phyloP scores from a whole-genome alignment of 2,797 vertebrate species.

The Tauraco hartlaubi region DNA sequence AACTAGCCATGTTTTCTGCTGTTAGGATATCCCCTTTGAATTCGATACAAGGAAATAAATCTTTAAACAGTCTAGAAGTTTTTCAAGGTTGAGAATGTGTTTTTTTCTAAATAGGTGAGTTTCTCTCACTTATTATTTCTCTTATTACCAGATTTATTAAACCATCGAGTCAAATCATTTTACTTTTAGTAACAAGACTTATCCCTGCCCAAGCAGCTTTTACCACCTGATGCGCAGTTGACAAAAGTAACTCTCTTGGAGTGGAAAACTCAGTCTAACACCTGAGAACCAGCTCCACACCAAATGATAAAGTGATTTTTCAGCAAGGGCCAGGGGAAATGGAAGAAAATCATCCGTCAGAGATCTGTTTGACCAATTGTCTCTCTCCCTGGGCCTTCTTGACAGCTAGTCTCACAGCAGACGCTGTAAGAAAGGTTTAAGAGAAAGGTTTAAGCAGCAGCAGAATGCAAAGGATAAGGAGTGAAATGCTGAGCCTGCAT shows the following conservation, averaged over 20 bases:
- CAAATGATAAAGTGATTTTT: background rate
- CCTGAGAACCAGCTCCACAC: background rate
- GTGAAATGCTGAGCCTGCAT: background rate
- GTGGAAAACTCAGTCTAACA: background rate
- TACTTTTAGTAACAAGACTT: background rate
- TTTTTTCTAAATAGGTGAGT: background rate
- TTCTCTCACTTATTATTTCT: background rate
- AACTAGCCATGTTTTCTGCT: background rate
- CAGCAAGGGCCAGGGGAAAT: background rate
- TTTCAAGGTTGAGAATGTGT: background rate
- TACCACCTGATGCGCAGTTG: background rate
- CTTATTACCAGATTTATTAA: background rate
- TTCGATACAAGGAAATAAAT: constrained; percentile 9
- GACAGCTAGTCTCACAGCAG: background rate
- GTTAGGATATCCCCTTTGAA: background rate
- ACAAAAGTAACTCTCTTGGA: background rate
- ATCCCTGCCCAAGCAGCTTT: background rate
- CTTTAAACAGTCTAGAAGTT: background rate
- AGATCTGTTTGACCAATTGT: background rate
- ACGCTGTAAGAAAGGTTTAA: background rate
- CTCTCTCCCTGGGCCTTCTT: background rate
- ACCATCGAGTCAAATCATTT: background rate
- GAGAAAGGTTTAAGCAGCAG: background rate
- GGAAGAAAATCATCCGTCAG: background rate
- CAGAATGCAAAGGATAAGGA: background rate